These are phyloP conservation scores for Triplophysa tibetana DNA, from an alignment of 2,113 vertebrate genomes.

Conservation along the genomic window DNA sequence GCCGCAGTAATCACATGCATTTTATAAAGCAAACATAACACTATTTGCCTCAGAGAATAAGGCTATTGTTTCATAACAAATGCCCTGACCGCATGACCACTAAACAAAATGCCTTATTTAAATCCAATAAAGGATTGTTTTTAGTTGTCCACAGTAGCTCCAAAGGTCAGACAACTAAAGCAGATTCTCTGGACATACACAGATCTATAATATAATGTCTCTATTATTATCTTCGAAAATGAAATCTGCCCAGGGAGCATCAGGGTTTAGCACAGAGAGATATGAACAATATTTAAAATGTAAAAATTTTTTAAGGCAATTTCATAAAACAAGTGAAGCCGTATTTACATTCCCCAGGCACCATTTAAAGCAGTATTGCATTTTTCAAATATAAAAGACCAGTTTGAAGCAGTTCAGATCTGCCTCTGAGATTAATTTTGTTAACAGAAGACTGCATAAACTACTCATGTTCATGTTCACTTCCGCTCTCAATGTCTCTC, in stretches of 20 bases:
- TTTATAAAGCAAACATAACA: neutral
- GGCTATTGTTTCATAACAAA: slow-evolving; percentile 12
- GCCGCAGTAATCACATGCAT: neutral
- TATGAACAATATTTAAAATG: neutral
- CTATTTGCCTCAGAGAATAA: neutral
- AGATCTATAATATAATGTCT: neutral
- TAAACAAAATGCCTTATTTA: slow-evolving; percentile 15
- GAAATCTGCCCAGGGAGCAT: slow-evolving; percentile 2
- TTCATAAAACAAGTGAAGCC: neutral
- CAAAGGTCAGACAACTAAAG: neutral
- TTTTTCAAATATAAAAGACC: neutral
- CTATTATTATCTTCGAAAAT: neutral
- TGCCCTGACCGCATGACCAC: neutral
- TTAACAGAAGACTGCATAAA: neutral
- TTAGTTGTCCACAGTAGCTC: neutral
- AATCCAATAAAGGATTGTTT: slow-evolving; percentile 20
- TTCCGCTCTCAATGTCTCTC: neutral
- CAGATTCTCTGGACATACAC: neutral
- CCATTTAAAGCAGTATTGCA: neutral
- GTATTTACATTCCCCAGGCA: neutral
- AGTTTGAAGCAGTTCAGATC: neutral
- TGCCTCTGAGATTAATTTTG: neutral
- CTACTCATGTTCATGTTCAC: neutral
- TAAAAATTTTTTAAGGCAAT: neutral
- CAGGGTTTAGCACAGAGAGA: neutral